Percentiles rank a stretch among this genome's conserved stretches.
Evolutionary conservation across 2,113 vertebrate genomes (phyloP).

Genomic region (Oostethus manadensis): DNA sequence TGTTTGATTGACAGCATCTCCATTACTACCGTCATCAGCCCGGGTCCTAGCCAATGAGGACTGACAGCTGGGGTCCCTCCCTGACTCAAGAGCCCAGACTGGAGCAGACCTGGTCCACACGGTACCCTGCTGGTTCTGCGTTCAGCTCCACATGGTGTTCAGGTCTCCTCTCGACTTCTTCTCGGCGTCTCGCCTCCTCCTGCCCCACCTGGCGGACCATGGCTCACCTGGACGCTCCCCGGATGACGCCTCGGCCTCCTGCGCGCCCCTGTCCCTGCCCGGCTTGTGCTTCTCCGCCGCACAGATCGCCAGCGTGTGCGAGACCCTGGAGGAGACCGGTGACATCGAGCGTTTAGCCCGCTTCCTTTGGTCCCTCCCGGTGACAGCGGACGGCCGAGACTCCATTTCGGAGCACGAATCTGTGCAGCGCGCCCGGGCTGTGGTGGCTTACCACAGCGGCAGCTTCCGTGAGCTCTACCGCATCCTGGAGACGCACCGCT

Average conservation of each 20-base stretch:
- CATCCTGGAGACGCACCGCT: slow-evolving; percentile 97
- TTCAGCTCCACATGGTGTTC: slow-evolving; percentile 87
- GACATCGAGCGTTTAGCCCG: slow-evolving; percentile 96
- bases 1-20: slow-evolving; percentile 3
- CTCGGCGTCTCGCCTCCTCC: slow-evolving; percentile 87
- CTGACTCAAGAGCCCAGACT: slow-evolving; percentile 75
- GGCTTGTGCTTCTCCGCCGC: slow-evolving; percentile 91
- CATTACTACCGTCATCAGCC: slow-evolving; percentile 50
- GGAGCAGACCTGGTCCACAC: background rate
- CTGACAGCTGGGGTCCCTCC: slow-evolving; percentile 82
- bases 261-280: slow-evolving; percentile 44
- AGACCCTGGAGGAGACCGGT: slow-evolving; percentile 97
- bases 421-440: slow-evolving; percentile 92
- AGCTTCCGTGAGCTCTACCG: slow-evolving; percentile 95
- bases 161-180: slow-evolving; percentile 88
- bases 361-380: slow-evolving; percentile 96
- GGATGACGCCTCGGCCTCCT: slow-evolving; percentile 75
- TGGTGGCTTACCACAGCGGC: slow-evolving; percentile 94
- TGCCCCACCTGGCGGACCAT: slow-evolving; percentile 85
- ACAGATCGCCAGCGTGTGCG: slow-evolving; percentile 97
- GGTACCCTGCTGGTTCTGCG: slow-evolving; percentile 29
- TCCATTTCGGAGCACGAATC: slow-evolving; percentile 97
- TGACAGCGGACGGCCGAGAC: slow-evolving; percentile 89
- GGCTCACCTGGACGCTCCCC: slow-evolving; percentile 75
- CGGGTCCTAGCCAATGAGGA: slow-evolving; percentile 84